Conservation (phyloP, 2,113 vertebrate genomes). For the Caracal caracal region DNA sequence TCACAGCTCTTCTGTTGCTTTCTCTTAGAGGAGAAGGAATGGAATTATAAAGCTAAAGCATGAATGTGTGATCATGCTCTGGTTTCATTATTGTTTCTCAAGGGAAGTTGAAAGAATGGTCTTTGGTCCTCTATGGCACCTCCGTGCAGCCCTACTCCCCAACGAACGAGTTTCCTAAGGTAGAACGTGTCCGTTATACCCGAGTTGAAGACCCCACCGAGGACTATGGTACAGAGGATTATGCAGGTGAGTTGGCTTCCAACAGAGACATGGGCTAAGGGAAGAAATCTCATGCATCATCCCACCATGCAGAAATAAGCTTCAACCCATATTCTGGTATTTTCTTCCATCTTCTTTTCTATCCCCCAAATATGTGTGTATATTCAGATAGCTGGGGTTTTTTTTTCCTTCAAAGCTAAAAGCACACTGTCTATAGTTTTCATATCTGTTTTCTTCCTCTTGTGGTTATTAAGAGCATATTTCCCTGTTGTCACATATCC, state of each 20-base stretch:
- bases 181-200: conserved; percentile 92
- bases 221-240: conserved; percentile 93
- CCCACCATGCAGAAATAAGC: not conserved
- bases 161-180: conserved; percentile 88
- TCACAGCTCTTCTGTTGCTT: not conserved
- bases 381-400: not conserved
- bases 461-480: not conserved
- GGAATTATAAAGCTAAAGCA: not conserved
- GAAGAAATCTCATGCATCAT: not conserved
- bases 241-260: conserved; percentile 88
- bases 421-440: not conserved
- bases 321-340: not conserved
- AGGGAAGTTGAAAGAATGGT: conserved; percentile 99
- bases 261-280: fast-evolving
- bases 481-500: conserved; percentile 8
- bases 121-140: conserved; percentile 96
- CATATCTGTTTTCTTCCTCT: not conserved
- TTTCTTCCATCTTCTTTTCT: not conserved
- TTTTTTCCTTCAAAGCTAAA: not conserved
- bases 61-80: not conserved
- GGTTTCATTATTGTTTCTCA: conserved; percentile 65
- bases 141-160: conserved; percentile 95
- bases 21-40: not conserved
- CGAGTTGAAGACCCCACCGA: conserved; percentile 89
- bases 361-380: not conserved